Evolutionary conservation across 2,888 invertebrate genomes (phyloP).

Genomic region (Dryobota labecula): DNA sequence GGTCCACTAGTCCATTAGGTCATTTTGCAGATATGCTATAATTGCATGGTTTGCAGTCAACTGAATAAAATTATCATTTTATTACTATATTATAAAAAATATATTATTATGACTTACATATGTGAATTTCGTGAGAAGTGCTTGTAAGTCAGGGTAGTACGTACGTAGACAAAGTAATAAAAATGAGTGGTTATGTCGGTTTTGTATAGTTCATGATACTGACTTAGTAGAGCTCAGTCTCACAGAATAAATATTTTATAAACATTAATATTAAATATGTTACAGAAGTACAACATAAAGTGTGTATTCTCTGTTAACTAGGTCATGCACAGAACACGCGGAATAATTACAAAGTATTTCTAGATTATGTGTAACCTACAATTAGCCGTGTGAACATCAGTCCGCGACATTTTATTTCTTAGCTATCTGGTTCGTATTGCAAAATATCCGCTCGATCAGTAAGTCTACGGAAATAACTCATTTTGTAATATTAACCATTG

Average conservation of each 20-base stretch:
- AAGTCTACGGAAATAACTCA: slow-evolving; percentile 64
- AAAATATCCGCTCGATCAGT: slow-evolving; percentile 63
- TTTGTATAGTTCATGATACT: slow-evolving; percentile 15
- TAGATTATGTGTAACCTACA: slow-evolving; percentile 54
- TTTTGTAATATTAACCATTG: slow-evolving; percentile 61
- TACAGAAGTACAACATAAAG: slow-evolving; percentile 6
- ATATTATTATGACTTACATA: neutral
- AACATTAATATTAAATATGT: slow-evolving; percentile 19
- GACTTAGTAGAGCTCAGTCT: slow-evolving; percentile 2
- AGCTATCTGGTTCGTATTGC: slow-evolving; percentile 58
- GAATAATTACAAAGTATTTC: slow-evolving; percentile 51
- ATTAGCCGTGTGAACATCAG: slow-evolving; percentile 60
- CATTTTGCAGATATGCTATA: slow-evolving; percentile 49
- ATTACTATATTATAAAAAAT: neutral
- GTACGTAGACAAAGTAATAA: slow-evolving; percentile 24
- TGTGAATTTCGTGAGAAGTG: slow-evolving; percentile 4
- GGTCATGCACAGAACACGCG: slow-evolving; percentile 52
- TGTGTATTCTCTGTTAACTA: slow-evolving; percentile 29
- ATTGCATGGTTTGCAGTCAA: slow-evolving; percentile 20
- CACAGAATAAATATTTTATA: slow-evolving; percentile 20
- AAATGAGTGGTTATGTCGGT: neutral
- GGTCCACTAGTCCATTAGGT: slow-evolving; percentile 22
- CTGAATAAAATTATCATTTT: slow-evolving; percentile 42
- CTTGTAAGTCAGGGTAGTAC: neutral
- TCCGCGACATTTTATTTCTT: slow-evolving; percentile 49